Percentiles rank a stretch among this genome's conserved stretches.
These are phyloP conservation scores for Pristionchus japonicus DNA, from an alignment of 2,888 invertebrate genomes.

Conservation along the genomic window DNA sequence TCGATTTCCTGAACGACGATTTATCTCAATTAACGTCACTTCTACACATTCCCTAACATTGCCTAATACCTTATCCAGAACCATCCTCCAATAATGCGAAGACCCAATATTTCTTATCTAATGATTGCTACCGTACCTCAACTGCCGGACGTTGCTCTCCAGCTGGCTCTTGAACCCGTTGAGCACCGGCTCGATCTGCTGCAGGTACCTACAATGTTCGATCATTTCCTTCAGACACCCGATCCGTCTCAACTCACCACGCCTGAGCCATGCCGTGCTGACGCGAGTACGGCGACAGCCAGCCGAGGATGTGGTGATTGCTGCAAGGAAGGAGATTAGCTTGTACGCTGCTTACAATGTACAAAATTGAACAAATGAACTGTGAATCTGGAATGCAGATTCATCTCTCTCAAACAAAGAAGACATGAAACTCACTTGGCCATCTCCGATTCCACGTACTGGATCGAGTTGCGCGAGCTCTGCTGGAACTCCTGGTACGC, in stretches of 20 bases:
- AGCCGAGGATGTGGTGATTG: conserved; percentile 66
- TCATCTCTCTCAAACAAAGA: no score
- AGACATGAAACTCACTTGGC: conserved; percentile 45
- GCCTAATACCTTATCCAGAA: no score
- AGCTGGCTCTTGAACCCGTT: conserved; percentile 2
- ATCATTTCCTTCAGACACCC: not conserved
- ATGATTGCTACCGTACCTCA: not conserved
- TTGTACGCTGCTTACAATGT: not conserved
- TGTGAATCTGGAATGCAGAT: no score
- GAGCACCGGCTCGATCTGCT: conserved; percentile 51
- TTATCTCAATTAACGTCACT: not conserved
- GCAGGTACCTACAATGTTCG: conserved; percentile 55
- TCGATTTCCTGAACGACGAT: conserved; percentile 53
- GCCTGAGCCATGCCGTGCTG: conserved; percentile 62
- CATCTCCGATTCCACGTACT: conserved; percentile 53
- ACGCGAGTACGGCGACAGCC: conserved; percentile 64
- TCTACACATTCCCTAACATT: no score
- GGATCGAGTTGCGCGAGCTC: conserved; percentile 52
- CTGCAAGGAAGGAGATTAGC: not conserved
- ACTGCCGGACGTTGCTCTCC: not conserved
- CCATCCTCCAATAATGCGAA: not conserved
- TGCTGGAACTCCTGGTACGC: conserved; percentile 59
- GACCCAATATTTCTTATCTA: not conserved
- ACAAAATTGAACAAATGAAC: not conserved
- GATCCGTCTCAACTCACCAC: conserved; percentile 57